phyloP scores from a whole-genome alignment of 2,113 vertebrate genomes.

The Hippocampus barbouri region DNA sequence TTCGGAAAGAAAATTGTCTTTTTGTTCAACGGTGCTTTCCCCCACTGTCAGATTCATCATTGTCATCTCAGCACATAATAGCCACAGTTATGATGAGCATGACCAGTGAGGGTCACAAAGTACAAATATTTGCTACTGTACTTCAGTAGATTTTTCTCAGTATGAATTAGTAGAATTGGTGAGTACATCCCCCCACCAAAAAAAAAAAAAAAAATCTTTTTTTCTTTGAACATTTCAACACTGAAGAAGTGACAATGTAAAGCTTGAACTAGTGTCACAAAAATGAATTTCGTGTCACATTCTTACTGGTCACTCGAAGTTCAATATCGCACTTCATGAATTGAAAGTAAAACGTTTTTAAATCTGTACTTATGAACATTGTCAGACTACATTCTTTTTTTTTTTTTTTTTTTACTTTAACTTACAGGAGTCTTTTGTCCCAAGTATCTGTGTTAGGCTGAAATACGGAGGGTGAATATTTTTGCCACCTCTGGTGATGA shows the following conservation, averaged over 20 bases:
- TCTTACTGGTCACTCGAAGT: background rate
- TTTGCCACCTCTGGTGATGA: background rate
- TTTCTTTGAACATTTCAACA: too few species aligned
- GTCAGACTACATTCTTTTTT: background rate
- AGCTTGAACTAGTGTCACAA: too few species aligned
- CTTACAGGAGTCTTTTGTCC: background rate
- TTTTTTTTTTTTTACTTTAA: background rate
- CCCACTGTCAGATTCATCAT: conserved; percentile 25
- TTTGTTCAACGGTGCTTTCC: conserved; percentile 51
- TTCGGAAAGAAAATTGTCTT: conserved; percentile 48
- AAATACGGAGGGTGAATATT: background rate
- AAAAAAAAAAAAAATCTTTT: too few species aligned
- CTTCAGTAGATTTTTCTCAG: background rate
- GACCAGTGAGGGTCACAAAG: background rate
- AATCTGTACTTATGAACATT: too few species aligned
- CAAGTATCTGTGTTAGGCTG: background rate
- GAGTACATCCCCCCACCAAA: too few species aligned
- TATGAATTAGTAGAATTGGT: too few species aligned
- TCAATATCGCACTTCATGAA: background rate
- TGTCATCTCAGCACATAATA: conserved; percentile 42
- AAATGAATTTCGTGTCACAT: background rate
- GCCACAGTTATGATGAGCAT: conserved; percentile 1
- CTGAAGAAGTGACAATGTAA: too few species aligned
- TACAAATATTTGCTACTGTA: background rate
- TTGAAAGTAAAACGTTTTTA: background rate